phyloP scores from a whole-genome alignment of 2,113 vertebrate genomes.

The Paedocypris sp. region DNA sequence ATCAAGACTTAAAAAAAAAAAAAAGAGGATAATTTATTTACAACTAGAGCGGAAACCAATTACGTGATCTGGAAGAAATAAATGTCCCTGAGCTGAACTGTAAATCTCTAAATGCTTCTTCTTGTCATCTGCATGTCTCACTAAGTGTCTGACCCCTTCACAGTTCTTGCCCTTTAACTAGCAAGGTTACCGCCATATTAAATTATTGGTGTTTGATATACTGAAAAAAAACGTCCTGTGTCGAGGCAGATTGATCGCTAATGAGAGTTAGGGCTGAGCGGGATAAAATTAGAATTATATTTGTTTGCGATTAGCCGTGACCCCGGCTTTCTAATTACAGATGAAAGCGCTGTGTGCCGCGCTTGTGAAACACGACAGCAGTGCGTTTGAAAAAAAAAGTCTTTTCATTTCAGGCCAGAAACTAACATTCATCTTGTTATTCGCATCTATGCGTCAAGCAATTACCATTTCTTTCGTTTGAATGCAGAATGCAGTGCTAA shows the following conservation, averaged over 20 bases:
- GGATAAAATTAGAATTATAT: background rate
- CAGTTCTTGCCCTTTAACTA: slow-evolving; percentile 2
- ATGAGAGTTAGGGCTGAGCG: background rate
- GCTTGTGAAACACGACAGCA: background rate
- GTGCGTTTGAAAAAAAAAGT: background rate
- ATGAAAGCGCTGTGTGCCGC: background rate
- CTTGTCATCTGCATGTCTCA: background rate
- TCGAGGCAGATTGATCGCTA: slow-evolving; percentile 1
- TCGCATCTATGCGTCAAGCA: too few relatives aligned
- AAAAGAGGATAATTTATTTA: slow-evolving; percentile 26
- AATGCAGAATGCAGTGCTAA: too few relatives aligned
- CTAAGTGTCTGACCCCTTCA: slow-evolving; percentile 13
- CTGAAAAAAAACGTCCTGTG: slow-evolving; percentile 7
- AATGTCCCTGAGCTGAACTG: slow-evolving; percentile 13
- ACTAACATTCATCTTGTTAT: too few relatives aligned
- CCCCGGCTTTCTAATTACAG: background rate
- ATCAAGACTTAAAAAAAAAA: slow-evolving; percentile 34
- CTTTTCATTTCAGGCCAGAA: too few relatives aligned
- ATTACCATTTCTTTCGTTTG: too few relatives aligned
- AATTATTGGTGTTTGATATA: slow-evolving; percentile 6
- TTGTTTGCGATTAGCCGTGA: background rate
- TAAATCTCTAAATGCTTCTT: slow-evolving; percentile 16
- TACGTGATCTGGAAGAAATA: slow-evolving; percentile 5
- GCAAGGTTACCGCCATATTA: slow-evolving; percentile 4
- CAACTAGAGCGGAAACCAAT: slow-evolving; percentile 20